Percentiles rank a stretch among this genome's conserved stretches.
phyloP scores from a whole-genome alignment of 2,888 invertebrate genomes.

The Athalia rosae region DNA sequence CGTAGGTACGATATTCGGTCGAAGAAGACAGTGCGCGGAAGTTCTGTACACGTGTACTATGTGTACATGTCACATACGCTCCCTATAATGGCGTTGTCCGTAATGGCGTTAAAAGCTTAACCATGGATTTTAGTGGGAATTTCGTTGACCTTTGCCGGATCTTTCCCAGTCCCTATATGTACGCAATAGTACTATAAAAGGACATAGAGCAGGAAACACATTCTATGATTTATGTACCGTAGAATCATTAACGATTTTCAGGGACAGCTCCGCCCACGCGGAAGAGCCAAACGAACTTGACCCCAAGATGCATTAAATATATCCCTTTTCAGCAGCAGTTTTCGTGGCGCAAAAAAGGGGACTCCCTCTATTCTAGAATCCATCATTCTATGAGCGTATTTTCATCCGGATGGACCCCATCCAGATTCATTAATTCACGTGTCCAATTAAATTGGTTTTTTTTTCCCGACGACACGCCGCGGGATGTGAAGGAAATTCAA shows the following conservation, averaged over 20 bases:
- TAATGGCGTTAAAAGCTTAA: slow-evolving; percentile 48
- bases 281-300: no score
- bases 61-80: background rate
- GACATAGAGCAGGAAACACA: slow-evolving; percentile 14
- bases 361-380: no score
- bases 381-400: no score
- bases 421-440: no score
- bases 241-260: slow-evolving; percentile 39
- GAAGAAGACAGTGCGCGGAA: slow-evolving; percentile 28
- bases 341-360: no score
- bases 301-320: no score
- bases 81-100: slow-evolving; percentile 43
- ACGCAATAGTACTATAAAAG: background rate
- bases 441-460: no score
- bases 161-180: background rate
- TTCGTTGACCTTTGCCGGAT: slow-evolving; percentile 37
- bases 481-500: no score
- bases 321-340: no score
- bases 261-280: background rate
- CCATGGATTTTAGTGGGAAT: slow-evolving; percentile 46
- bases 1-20: background rate
- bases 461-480: no score
- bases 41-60: slow-evolving; percentile 12
- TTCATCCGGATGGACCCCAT: no score
- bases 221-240: slow-evolving; percentile 41